phyloP scores from a whole-genome alignment of 2,888 invertebrate genomes.

The Isoperla grammatica region DNA sequence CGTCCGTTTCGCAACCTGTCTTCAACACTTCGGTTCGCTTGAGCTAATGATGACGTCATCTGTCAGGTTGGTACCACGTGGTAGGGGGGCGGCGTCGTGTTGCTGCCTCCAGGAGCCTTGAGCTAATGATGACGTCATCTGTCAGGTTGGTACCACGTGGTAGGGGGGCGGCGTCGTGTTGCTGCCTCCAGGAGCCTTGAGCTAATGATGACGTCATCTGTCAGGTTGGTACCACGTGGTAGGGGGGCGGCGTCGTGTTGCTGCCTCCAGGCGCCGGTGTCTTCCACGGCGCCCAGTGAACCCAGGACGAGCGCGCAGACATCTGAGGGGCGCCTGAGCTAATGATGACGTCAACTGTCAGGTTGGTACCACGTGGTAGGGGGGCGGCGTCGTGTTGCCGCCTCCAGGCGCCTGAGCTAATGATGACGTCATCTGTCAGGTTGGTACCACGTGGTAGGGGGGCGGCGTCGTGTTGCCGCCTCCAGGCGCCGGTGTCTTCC shows the following conservation, averaged over 20 bases:
- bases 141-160: too few relatives aligned
- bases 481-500: neutral
- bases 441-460: neutral
- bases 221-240: neutral
- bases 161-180: neutral
- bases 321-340: neutral
- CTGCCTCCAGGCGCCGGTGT: neutral
- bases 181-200: neutral
- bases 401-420: too few relatives aligned
- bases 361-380: neutral
- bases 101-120: neutral
- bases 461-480: neutral
- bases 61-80: too few relatives aligned
- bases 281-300: slow-evolving; percentile 7
- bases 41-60: too few relatives aligned
- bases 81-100: neutral
- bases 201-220: too few relatives aligned
- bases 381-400: too few relatives aligned
- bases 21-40: too few relatives aligned
- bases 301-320: slow-evolving; percentile 3
- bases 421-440: too few relatives aligned
- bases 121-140: too few relatives aligned
- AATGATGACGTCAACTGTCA: neutral
- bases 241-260: neutral
- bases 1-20: too few relatives aligned